phyloP scores from a whole-genome alignment of 1,140 invertebrate species.

The Anoplophora glabripennis region DNA sequence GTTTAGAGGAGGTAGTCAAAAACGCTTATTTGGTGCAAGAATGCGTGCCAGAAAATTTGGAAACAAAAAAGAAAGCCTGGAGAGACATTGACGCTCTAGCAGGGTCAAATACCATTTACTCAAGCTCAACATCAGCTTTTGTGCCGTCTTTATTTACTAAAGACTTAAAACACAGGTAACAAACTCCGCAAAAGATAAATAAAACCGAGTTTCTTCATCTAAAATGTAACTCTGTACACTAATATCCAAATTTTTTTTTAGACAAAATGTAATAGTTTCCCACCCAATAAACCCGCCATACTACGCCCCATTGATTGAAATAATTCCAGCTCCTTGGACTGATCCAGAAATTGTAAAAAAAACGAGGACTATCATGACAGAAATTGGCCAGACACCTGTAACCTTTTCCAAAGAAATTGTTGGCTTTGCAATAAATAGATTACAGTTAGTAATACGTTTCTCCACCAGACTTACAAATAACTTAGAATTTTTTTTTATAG shows the following conservation, averaged over 20 bases:
- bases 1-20: slow-evolving; percentile 64
- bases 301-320: slow-evolving; percentile 90
- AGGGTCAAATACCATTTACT: slow-evolving; percentile 71
- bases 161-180: slow-evolving; percentile 67
- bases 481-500: background rate
- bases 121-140: slow-evolving; percentile 90
- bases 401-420: slow-evolving; percentile 80
- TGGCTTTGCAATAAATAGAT: slow-evolving; percentile 91
- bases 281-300: slow-evolving; percentile 98
- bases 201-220: too few species aligned
- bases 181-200: background rate
- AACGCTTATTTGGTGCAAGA: slow-evolving; percentile 80
- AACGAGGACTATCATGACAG: slow-evolving; percentile 70
- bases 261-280: slow-evolving; percentile 59
- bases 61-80: slow-evolving; percentile 82
- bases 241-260: slow-evolving; percentile 23
- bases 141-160: slow-evolving; percentile 82
- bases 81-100: slow-evolving; percentile 72
- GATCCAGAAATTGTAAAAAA: slow-evolving; percentile 62
- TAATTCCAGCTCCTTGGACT: slow-evolving; percentile 91
- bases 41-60: slow-evolving; percentile 87
- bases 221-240: slow-evolving; percentile 3
- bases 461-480: too few species aligned
- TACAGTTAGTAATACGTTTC: slow-evolving; percentile 85
- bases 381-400: slow-evolving; percentile 89